Base-by-base conservation (phyloP, 2,888 invertebrate species). In the Habroteleia sp. region DNA sequence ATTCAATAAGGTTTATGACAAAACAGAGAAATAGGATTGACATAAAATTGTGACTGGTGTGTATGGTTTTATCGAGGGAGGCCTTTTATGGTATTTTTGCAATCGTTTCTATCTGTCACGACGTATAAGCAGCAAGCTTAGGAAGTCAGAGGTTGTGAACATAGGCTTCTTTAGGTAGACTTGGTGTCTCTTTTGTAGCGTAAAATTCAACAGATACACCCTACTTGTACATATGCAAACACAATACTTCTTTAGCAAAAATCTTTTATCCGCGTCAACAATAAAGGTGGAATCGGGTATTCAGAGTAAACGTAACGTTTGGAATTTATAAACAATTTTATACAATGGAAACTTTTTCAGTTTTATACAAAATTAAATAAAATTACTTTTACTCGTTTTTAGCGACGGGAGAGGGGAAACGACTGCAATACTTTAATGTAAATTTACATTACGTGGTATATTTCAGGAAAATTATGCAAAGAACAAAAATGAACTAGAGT, bases 111-210 rank as follows among this genome's bases (percentile, higher is more conserved):
- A 60, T 60, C 60, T 60, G 52, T 69, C 44, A 58, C 37, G 27
- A 60, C 8, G 50, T 52, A 48, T 60, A 69, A 69, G 50, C 52
- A 42, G 33, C 17, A 8, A 37, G 69, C 60, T 69, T 69, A 69
- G 23, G 14, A 50, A 60, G 58, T 58, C 37, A 69, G 52, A 66
- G 66, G 56, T 44, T 54, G 41, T 56, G 56, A 66, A 66, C 41
- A 56, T 23, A 44, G 52, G 42, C 60, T 66, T 66, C 54, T 54
- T 56, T 56, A 54, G 35, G 41, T 33, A 8, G 41, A 35, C 14
- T 39, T 29, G 13, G 23, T n/a, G 13, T 39, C 27, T 17, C 27
- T 62, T 41, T 62, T 27, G 29, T 39, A 37, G 27, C 44, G 16
- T 17, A 8, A 44, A 65, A 65, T 54, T 44, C 44, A 52, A 63